Conservation (phyloP, 2,797 vertebrate species). For the Urophycis tenuis region DNA sequence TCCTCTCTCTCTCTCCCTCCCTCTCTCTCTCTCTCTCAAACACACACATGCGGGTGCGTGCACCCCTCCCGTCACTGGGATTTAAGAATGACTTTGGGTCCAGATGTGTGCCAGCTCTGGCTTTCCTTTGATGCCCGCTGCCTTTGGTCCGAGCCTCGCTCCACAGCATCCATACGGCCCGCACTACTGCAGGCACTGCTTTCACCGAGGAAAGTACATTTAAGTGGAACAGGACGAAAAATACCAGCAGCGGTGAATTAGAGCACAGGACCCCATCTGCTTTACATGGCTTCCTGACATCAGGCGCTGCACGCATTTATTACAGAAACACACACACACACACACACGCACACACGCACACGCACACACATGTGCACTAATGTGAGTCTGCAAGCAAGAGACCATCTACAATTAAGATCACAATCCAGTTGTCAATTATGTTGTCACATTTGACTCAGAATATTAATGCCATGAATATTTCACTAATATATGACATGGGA, state of each 20-base stretch:
- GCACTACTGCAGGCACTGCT: conserved; percentile 36
- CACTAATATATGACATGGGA: neutral
- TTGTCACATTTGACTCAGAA: neutral
- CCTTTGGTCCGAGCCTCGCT: neutral
- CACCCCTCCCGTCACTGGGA: neutral
- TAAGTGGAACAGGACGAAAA: conserved; percentile 46
- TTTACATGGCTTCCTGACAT: conserved; percentile 46
- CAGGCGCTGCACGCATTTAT: conserved; percentile 32
- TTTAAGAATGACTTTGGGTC: neutral
- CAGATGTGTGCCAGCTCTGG: conserved; percentile 7
- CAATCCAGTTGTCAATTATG: neutral
- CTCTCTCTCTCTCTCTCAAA: too few species aligned
- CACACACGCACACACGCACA: neutral
- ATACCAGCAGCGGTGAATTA: conserved; percentile 28
- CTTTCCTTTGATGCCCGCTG: neutral
- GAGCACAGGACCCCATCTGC: conserved; percentile 30
- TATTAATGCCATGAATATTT: neutral
- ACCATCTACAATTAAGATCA: neutral
- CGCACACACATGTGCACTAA: conserved; percentile 16
- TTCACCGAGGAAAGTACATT: conserved; percentile 32
- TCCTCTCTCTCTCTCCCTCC: too few species aligned
- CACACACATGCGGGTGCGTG: neutral
- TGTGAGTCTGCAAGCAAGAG: neutral
- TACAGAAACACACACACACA: conserved; percentile 11
- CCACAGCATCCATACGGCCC: conserved; percentile 30